Evolutionary conservation across 1,140 invertebrate genomes (phyloP), one percentile per base, ranked within the genome.

Genomic region (Protaetia brevitarsis): DNA sequence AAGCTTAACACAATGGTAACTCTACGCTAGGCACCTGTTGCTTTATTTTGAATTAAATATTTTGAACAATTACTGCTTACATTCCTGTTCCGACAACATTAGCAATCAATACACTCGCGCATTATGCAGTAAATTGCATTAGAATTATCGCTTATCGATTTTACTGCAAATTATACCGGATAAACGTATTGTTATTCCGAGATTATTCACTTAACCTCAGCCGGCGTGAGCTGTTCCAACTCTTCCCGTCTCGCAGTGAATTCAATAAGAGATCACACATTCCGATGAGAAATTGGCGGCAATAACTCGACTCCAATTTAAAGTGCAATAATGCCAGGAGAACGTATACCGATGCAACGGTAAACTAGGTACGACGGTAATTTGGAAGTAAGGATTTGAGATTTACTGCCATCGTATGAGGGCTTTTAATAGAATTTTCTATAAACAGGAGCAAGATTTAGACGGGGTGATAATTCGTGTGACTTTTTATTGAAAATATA

Each of bases 201-300:
- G 41, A 45, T 45, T 45, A 45, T 45, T 45, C 41, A 45, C 41
- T 45, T 45, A 45, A 45, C 41, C 41, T 21, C 16, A 21, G 41
- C 23, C 19, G 23, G 10, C 23, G 41, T 8, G 41, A n/a, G n/a
- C n/a, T n/a, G n/a, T 13, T 45, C 23, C 41, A 19, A 45, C 23
- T 21, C 16, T 45, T 13, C n/a, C n/a, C n/a, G n/a, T 45, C 41
- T 45, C 41, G 41, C 41, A n/a, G n/a, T 19, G 10, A 21, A 13
- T 7, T 45, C 23, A 37, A 13, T 13, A 13, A 45, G 16, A 45
- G 41, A 45, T 45, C 16, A 45, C 10, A 21, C 13, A 45, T 45
- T 45, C 41, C 13, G n/a, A 2, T 21, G 13, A 45, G 41, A 13
- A 45, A 45, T 45, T 45, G 3, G 16, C 41, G n/a, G 41, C 41